Evolutionary conservation across 2,113 vertebrate genomes (phyloP), one percentile per base, ranked within the genome.

Genomic region (Thomomys bottae): DNA sequence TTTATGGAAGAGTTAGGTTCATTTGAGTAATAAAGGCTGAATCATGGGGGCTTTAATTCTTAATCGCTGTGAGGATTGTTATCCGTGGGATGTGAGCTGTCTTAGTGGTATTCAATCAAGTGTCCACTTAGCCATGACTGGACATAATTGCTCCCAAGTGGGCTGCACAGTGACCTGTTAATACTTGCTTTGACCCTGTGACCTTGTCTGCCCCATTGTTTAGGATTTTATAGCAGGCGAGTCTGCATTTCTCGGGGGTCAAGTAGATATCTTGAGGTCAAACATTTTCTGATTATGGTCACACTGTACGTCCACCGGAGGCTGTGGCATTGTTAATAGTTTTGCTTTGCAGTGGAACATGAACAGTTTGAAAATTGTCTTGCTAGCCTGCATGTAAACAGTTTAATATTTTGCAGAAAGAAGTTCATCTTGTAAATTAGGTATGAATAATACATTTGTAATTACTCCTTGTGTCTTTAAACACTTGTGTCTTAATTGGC

Each of bases 141-240:
- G 98, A 98, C 99, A 98, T 99, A 99, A 99, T 99, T 99, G 99
- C 99, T 99, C 99, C 99, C 99, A 98, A 99, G 99, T 98, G 99
- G 98, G 98, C 98, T 97, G 98, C 99, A 99, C 98, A 97, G 98
- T 99, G 99, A 99, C 99, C 99, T 98, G 98, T 99, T 99, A 99
- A 99, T 99, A 99, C 98, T 98, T 98, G 96, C 96, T 97, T 97
- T 99, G 99, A 99, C 99, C 99, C 98, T 95, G 94, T 99, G 99
- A 99, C 99, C 99, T 99, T 99, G 99, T 99, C 98, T 98, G 98
- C 98, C 98, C 98, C 97, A 99, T 98, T 98, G 98, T 98, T 98
- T 98, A 98, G 98, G 98, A 98, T 98, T 98, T 98, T 98, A 99
- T 99, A 99, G 99, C 98, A 2, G 97, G 96, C 96, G 34, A 98